Evolutionary conservation across 2,888 invertebrate genomes (phyloP).

Genomic region (Acrobasis suavella): DNA sequence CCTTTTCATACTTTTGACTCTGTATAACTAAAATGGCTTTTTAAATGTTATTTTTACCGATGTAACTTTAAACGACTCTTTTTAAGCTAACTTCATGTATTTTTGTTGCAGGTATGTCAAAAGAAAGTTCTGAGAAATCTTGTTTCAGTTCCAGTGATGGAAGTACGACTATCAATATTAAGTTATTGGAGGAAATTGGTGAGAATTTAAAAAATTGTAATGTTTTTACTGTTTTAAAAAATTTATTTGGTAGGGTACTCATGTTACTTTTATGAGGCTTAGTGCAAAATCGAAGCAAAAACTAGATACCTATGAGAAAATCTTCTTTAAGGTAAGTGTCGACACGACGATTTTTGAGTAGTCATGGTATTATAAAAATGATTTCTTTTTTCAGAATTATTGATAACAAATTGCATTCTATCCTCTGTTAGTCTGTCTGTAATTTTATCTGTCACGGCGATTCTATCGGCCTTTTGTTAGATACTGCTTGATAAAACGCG

Average conservation of each 20-base stretch:
- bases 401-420: slow-evolving; percentile 3
- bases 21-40: background rate
- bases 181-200: background rate
- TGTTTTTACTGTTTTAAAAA: background rate
- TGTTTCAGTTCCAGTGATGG: background rate
- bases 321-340: no score
- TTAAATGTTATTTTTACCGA: background rate
- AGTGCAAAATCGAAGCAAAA: no score
- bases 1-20: background rate
- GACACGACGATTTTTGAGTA: no score
- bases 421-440: background rate
- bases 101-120: slow-evolving; percentile 29
- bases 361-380: no score
- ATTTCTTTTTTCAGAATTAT: background rate
- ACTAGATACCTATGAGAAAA: no score
- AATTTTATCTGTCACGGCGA: background rate
- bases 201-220: background rate
- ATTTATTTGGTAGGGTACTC: no score
- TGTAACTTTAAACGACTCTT: background rate
- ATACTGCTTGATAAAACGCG: slow-evolving; percentile 3
- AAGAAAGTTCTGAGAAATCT: background rate
- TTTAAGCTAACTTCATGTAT: background rate
- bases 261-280: no score
- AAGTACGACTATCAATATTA: background rate
- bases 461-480: slow-evolving; percentile 8